phyloP scores from a whole-genome alignment of 2,888 invertebrate genomes.

The Choreutis nemorana region DNA sequence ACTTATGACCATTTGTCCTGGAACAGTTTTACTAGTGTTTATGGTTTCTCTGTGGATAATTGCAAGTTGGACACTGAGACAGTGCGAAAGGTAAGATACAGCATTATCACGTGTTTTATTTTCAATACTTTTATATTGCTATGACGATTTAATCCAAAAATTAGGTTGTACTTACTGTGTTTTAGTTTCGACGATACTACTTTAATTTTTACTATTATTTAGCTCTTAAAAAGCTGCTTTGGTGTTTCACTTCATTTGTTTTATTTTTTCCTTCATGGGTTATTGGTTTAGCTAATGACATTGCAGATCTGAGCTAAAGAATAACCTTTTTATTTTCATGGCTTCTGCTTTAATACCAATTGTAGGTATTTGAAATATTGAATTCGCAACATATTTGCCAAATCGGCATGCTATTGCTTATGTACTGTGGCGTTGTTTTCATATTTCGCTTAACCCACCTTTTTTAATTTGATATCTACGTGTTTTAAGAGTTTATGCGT shows the following conservation, averaged over 20 bases:
- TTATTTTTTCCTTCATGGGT: too few species aligned
- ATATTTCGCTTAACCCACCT: conserved; percentile 47
- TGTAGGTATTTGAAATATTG: too few species aligned
- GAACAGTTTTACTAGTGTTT: conserved; percentile 95
- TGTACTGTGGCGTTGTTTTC: conserved; percentile 55
- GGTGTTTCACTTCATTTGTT: neutral
- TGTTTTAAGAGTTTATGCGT: conserved; percentile 28
- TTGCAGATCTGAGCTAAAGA: neutral
- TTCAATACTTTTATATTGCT: neutral
- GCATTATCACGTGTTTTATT: conserved; percentile 2
- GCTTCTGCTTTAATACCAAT: conserved; percentile 22
- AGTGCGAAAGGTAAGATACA: conserved; percentile 94
- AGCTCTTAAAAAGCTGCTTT: conserved; percentile 1
- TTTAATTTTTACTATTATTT: conserved; percentile 6
- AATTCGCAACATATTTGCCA: conserved; percentile 43
- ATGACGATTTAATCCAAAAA: too few species aligned
- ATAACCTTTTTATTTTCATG: conserved; percentile 14
- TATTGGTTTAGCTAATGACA: too few species aligned
- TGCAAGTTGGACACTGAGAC: conserved; percentile 97
- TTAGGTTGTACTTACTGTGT: too few species aligned
- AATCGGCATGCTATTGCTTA: conserved; percentile 56
- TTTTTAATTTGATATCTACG: conserved; percentile 32
- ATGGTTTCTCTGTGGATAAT: conserved; percentile 99
- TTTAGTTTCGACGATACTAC: conserved; percentile 1
- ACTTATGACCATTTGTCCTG: conserved; percentile 99